These are phyloP conservation scores for Enteromius paludinosus DNA, from an alignment of 2,797 vertebrate genomes.

Conservation along the genomic window DNA sequence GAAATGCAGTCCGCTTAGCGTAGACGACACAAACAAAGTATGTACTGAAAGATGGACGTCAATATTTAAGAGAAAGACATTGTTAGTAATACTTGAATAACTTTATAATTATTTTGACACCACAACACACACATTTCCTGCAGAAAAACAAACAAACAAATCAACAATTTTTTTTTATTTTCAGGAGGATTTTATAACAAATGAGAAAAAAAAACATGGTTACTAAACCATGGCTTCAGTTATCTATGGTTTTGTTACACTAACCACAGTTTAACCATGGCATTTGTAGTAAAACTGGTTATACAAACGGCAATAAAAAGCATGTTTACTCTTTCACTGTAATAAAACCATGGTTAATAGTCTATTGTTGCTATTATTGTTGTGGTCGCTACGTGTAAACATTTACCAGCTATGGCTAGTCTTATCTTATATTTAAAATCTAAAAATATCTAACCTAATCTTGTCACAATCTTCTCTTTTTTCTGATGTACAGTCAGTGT, in stretches of 20 bases:
- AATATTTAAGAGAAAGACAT: not conserved
- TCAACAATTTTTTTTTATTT: too few relatives aligned
- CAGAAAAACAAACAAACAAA: too few relatives aligned
- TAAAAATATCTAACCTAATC: not conserved
- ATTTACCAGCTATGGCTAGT: not conserved
- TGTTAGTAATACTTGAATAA: not conserved
- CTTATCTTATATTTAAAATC: not conserved
- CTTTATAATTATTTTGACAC: not conserved
- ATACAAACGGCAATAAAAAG: too few relatives aligned
- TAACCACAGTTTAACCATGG: not conserved
- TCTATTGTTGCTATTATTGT: not conserved
- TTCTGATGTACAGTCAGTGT: not conserved
- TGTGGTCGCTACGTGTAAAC: not conserved
- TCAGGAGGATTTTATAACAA: too few relatives aligned
- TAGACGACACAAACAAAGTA: not conserved
- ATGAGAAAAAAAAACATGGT: too few relatives aligned
- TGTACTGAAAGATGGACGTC: not conserved
- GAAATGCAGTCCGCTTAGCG: conserved; percentile 63
- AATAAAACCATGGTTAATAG: not conserved
- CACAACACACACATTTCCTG: not conserved
- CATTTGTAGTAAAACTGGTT: not conserved
- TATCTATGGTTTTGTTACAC: not conserved
- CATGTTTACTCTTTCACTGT: too few relatives aligned
- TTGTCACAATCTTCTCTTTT: not conserved
- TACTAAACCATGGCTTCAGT: not conserved